A percentile compares a stretch with the other conserved stretches of the same genome.
phyloP scores from a whole-genome alignment of 2,113 vertebrate genomes.

The Cyphomyrus plagiostoma region DNA sequence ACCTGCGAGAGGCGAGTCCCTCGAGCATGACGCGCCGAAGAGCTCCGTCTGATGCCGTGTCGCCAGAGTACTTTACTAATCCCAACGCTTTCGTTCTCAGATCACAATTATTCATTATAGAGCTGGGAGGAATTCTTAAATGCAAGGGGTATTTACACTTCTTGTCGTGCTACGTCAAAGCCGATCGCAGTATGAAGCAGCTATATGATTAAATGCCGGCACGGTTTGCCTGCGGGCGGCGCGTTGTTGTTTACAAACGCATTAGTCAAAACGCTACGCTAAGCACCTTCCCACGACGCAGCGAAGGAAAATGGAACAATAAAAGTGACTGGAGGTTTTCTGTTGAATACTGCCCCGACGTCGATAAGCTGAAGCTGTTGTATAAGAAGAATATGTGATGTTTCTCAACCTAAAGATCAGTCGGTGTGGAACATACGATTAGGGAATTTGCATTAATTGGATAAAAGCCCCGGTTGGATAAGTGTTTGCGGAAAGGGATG shows the following conservation, averaged over 20 bases:
- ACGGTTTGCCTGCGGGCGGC: background rate
- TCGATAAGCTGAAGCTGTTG: background rate
- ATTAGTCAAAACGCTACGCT: constrained; percentile 10
- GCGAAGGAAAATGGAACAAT: background rate
- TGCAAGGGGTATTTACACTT: background rate
- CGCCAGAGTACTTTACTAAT: background rate
- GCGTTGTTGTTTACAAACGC: background rate
- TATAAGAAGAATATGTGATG: background rate
- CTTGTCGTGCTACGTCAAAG: background rate
- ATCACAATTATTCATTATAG: constrained; percentile 10
- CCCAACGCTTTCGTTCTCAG: background rate
- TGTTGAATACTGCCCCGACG: background rate
- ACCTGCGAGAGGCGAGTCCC: background rate
- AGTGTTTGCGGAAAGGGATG: background rate
- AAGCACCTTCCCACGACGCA: background rate
- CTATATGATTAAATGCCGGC: background rate
- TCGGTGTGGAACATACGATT: background rate
- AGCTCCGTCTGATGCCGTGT: background rate
- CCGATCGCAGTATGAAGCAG: background rate
- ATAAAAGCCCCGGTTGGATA: background rate
- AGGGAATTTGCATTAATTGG: constrained; percentile 14
- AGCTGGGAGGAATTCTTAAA: background rate
- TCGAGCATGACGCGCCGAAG: background rate
- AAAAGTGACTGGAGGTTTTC: background rate
- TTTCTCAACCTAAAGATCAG: background rate